phyloP scores from a whole-genome alignment of 2,888 invertebrate species.

The Agrilus biguttatus region DNA sequence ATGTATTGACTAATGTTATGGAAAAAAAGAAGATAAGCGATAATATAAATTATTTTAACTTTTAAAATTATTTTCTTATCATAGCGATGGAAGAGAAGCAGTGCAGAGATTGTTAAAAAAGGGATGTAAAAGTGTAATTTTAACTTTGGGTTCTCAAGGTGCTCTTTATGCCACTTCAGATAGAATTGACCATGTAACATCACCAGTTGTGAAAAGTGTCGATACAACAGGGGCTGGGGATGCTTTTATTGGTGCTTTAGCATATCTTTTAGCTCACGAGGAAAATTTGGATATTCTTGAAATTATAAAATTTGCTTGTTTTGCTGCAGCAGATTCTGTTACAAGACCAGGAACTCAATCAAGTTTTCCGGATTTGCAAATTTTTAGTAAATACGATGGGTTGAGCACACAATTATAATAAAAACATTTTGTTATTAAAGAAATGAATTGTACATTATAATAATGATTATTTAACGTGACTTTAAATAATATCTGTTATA shows the following conservation, averaged over 20 bases:
- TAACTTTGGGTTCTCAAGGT: slow-evolving; percentile 75
- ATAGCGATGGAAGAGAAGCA: slow-evolving; percentile 50
- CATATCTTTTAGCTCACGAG: slow-evolving; percentile 54
- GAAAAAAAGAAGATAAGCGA: too few relatives aligned
- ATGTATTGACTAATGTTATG: too few relatives aligned
- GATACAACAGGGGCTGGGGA: slow-evolving; percentile 95
- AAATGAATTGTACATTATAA: too few relatives aligned
- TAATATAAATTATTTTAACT: too few relatives aligned
- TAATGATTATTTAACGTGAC: too few relatives aligned
- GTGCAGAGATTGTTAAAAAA: slow-evolving; percentile 38
- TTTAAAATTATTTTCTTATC: too few relatives aligned
- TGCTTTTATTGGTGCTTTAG: slow-evolving; percentile 86
- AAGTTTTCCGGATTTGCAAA: too few relatives aligned
- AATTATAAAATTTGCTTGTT: slow-evolving; percentile 57
- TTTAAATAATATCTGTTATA: too few relatives aligned
- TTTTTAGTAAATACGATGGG: too few relatives aligned
- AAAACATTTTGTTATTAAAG: too few relatives aligned
- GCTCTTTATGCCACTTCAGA: slow-evolving; percentile 47
- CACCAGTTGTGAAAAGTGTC: slow-evolving; percentile 52
- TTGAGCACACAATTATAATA: too few relatives aligned
- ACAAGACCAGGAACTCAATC: slow-evolving; percentile 67
- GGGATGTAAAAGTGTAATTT: slow-evolving; percentile 65
- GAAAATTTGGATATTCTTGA: slow-evolving; percentile 45
- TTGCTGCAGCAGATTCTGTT: slow-evolving; percentile 68
- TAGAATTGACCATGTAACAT: slow-evolving; percentile 41